phyloP scores from a whole-genome alignment of 2,113 vertebrate species.

The Alexandromys fortis region DNA sequence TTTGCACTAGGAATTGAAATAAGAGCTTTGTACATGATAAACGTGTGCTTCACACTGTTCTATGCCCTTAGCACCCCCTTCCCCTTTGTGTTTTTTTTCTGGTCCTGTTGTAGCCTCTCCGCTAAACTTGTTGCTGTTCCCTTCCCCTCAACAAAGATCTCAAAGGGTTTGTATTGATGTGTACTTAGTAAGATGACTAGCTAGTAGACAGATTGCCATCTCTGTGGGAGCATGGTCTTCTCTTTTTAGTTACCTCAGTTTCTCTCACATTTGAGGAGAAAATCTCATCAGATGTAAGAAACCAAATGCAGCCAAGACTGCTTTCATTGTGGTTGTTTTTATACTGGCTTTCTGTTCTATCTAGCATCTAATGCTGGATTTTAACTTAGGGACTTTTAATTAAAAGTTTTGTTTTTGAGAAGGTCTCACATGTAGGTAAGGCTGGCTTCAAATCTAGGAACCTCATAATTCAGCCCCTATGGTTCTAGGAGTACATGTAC shows the following conservation, averaged over 20 bases:
- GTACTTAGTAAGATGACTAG: neutral
- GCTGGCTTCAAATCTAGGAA: neutral
- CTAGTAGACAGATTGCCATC: neutral
- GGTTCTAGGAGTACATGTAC: neutral
- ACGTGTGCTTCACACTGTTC: neutral
- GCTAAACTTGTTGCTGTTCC: neutral
- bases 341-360: neutral
- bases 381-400: neutral
- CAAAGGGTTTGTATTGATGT: neutral
- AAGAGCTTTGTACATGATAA: neutral
- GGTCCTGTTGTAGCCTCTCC: neutral
- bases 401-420: neutral
- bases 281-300: neutral
- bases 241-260: neutral
- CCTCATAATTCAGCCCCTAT: neutral
- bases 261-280: neutral
- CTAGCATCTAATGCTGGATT: neutral
- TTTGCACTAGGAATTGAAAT: neutral
- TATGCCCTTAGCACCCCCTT: neutral
- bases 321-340: conserved; percentile 37
- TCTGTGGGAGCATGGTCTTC: neutral
- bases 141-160: neutral
- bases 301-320: neutral
- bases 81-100: neutral
- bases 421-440: neutral